Percentiles rank a stretch among this genome's conserved stretches.
Conservation (phyloP, 2,888 invertebrate genomes). For the Ophion ellenae region DNA sequence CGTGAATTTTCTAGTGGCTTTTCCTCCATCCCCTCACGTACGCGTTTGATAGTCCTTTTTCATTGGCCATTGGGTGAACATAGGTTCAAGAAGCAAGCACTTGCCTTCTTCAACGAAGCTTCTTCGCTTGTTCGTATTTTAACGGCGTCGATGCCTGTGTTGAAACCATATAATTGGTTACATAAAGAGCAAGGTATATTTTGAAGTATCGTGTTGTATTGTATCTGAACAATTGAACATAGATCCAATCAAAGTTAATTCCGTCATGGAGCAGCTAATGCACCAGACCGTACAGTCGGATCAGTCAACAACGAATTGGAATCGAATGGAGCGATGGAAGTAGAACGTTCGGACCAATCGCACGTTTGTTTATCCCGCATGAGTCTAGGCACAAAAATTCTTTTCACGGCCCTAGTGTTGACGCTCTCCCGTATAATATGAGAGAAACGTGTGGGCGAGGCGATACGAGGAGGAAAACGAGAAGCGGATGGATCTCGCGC, state of each 20-base stretch:
- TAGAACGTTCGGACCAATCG: conserved; percentile 13
- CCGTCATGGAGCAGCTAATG: too few relatives aligned
- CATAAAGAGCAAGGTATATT: background rate
- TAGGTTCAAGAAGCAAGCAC: background rate
- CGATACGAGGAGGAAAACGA: conserved; percentile 30
- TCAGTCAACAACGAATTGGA: background rate
- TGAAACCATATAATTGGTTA: background rate
- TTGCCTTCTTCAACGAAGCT: background rate
- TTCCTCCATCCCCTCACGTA: background rate
- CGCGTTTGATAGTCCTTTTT: conserved; percentile 22
- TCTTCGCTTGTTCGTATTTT: too few relatives aligned
- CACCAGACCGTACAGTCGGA: background rate
- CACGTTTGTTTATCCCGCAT: conserved; percentile 9
- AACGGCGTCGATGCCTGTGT: background rate
- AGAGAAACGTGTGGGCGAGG: conserved; percentile 47
- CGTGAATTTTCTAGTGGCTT: conserved; percentile 71
- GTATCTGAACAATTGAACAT: background rate
- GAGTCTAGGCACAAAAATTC: conserved; percentile 43
- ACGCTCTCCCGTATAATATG: conserved; percentile 47
- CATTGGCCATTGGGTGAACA: conserved; percentile 28
- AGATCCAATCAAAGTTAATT: background rate
- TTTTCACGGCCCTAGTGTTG: conserved; percentile 45
- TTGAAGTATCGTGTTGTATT: background rate
- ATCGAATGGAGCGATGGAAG: background rate
- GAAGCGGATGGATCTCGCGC: conserved; percentile 58